Base-by-base conservation (phyloP, 2,797 vertebrate species). In the Sebastolobus altivelis region DNA sequence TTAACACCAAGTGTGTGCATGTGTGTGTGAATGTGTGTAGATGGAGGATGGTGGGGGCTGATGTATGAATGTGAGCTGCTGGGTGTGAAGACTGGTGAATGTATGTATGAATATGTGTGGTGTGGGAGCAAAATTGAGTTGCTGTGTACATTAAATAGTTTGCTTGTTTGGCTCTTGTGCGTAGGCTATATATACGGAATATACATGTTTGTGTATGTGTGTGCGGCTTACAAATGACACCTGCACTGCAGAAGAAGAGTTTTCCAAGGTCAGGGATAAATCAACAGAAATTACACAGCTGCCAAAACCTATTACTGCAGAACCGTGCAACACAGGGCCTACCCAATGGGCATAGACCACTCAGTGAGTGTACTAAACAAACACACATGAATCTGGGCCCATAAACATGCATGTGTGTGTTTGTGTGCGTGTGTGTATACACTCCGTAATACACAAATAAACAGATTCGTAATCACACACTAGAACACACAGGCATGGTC, bases 241-340 rank as follows among this genome's bases (percentile, higher is more conserved):
- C 89, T 93, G 84, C 80, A 72, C 80, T 80, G 59, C 81, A 87
- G 80, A 93, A 89, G 67, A 89, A 81, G 70, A 88, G 75, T 92
- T 89, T 79, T 91, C 75, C 93, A 95, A 94, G 93, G 95, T 94
- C 93, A 92, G 65, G 70, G 83, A 86, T 91, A 94, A 95, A 95
- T 96, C 91, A 95, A 90, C 92, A 93, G 85, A 92, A 95, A 95
- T 96, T 95, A 94, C 94, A 95, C 94, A 94, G 95, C 94, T 95
- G 95, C 93, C 94, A 94, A 88, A 95, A 92, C 88, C 87, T 82
- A 93, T 95, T 95, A 95, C 75, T 75, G 86, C 82, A 86, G 83
- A 93, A 82, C 79, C 60, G 78, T 86, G 89, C 81, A 93, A 92
- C 86, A 91, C 89, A 70, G 81, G 72, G 56, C 43, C 73, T 71